phyloP scores from a whole-genome alignment of 2,113 vertebrate genomes.

The Elephantulus edwardii region DNA sequence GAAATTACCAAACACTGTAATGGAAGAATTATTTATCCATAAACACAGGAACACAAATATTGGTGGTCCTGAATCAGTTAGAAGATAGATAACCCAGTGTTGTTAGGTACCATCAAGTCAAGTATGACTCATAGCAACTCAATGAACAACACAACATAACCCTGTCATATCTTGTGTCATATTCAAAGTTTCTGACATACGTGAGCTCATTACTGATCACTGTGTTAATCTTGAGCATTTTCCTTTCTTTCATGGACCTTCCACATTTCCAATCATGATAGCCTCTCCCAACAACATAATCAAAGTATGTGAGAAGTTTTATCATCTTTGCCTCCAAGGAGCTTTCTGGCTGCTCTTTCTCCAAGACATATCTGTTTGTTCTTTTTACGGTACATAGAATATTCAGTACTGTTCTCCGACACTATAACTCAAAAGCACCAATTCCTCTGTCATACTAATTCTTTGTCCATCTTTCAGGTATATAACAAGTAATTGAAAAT shows the following conservation, averaged over 20 bases:
- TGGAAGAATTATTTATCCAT: not conserved
- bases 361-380: too few relatives aligned
- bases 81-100: not conserved
- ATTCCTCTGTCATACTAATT: too few relatives aligned
- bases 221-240: not conserved
- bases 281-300: not conserved
- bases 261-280: not conserved
- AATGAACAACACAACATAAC: too few relatives aligned
- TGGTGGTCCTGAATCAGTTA: not conserved
- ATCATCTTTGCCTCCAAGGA: too few relatives aligned
- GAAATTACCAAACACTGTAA: not conserved
- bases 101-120: not conserved
- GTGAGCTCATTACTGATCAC: not conserved
- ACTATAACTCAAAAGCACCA: too few relatives aligned
- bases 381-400: too few relatives aligned
- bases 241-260: not conserved
- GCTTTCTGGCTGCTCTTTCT: too few relatives aligned
- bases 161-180: too few relatives aligned
- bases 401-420: too few relatives aligned
- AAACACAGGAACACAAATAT: not conserved
- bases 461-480: too few relatives aligned
- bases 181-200: not conserved
- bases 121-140: too few relatives aligned
- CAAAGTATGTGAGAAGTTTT: not conserved
- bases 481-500: too few relatives aligned